phyloP scores from a whole-genome alignment of 2,888 invertebrate genomes.

The Tillus elongatus region DNA sequence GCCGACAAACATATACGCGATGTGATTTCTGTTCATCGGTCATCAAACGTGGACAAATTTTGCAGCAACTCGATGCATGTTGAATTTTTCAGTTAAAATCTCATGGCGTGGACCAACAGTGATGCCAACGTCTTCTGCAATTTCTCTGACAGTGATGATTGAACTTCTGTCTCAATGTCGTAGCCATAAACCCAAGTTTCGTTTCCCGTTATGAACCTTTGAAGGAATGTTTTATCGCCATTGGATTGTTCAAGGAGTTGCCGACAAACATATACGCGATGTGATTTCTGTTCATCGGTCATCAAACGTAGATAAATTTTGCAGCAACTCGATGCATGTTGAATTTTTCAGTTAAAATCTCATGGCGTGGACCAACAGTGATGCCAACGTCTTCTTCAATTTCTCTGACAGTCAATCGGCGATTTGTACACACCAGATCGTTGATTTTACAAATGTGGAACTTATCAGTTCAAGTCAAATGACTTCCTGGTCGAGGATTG shows the following conservation, averaged over 20 bases:
- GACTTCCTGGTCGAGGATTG: not conserved
- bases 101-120: not conserved
- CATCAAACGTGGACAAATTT: slow-evolving; percentile 1
- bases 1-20: not conserved
- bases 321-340: not conserved
- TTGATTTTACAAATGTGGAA: not conserved
- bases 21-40: no score
- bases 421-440: slow-evolving; percentile 2
- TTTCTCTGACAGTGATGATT: no score
- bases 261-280: not conserved
- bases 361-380: not conserved
- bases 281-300: no score
- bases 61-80: not conserved
- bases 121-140: no score
- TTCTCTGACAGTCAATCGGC: slow-evolving; percentile 1
- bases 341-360: slow-evolving; percentile 4
- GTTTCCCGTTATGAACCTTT: slow-evolving; percentile 1
- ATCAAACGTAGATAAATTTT: slow-evolving; percentile 1
- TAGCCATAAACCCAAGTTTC: no score
- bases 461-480: not conserved
- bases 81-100: slow-evolving; percentile 4
- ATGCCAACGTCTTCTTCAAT: not conserved
- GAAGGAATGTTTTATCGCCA: not conserved
- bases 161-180: no score
- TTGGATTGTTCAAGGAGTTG: not conserved